Base-by-base conservation (phyloP, 2,113 vertebrate genomes). In the Nesogale talazaci region DNA sequence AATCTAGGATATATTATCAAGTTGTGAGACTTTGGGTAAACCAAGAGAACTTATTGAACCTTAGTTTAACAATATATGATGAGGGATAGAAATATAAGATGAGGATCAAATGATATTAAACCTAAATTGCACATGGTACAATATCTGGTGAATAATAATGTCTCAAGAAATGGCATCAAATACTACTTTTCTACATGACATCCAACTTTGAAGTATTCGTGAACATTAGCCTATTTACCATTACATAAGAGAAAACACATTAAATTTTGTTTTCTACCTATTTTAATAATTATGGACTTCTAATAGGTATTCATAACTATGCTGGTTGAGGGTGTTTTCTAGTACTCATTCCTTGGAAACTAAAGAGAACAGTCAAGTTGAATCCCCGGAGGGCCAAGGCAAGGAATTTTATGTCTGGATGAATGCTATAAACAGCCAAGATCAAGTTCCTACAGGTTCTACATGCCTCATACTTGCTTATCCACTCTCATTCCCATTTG, bases 401-500 rank as follows among this genome's bases (percentile, higher is more conserved):
- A 92, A 95, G 76, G 69, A 84, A 76, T 0, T 34, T 0, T 9
- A 76, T 38, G 77, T 76, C 83, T 90, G 40, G 31, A 86, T 95
- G 84, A 86, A 72, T 81, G 86, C 74, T 95, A 91, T 88, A 25
- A 27, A 95, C 93, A 97, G 29, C 25, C 59, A 83, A 36, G 7
- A 95, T 96, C 96, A 97, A 94, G 95, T 96, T 94, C 82, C 29
- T 77, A 94, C 94, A 94, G 88, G 94, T 94, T 84, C 57, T 52
- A 7, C 87, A 5, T 70, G 87, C 16, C 59, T 95, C 89, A 74
- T 80, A 6, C 81, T 92, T 93, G 86, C 67, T 94, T 80, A 91
- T 63, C 65, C 42, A 52, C 65, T 83, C 40, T 89, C 42, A 78
- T 86, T 81, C 61, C 14, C 27, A 9, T 29, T 38, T 25, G 19